Evolutionary conservation across 2,113 vertebrate species (phyloP), one percentile per base, ranked within the genome.

Genomic region (Ceyx margarethae): DNA sequence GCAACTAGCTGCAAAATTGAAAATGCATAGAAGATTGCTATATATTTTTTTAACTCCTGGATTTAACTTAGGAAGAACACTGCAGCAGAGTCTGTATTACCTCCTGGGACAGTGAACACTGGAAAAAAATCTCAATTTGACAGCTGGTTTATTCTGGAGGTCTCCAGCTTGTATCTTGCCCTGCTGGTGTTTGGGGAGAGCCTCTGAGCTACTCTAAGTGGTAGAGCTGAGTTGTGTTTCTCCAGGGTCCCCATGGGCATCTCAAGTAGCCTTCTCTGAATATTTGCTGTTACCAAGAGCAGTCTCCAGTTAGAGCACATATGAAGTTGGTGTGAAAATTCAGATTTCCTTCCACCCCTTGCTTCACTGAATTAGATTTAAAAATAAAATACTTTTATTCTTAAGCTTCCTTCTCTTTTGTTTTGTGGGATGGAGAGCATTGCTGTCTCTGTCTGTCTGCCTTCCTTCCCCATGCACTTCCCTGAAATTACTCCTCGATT

Each of bases 311-410:
- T 29, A 51, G 16, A 86, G 43, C 42, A 51, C 43, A 3, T 37
- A 71, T 22, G 22, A 29, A 16, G 11, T 11, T 42, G 10, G 9
- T 58, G 20, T 77, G 48, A 90, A 57, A 61, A 77, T 75, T 94
- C 31, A 3, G 76, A 22, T 67, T 94, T 78, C 86, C 86, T 92
- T 78, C 77, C 28, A 42, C 9, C 6, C 15, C 20, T 81, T 58
- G 22, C 46, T 90, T 90, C 37, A 26, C 19, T 77, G 72, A 74
- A 71, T 60, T 90, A 51, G 26, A 15, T 88, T 92, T 95, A 89
- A 95, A 96, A 94, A 89, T 71, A 71, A 81, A 83, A 43, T 48
- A 45, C 18, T 87, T 87, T 53, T 68, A 68, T 83, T 91, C 42
- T 48, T 93, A 54, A 74, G 75, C 61, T 94, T 90, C 89, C 83